Evolutionary conservation across 1,140 invertebrate genomes (phyloP).

Genomic region (Sitodiplosis mosellana): DNA sequence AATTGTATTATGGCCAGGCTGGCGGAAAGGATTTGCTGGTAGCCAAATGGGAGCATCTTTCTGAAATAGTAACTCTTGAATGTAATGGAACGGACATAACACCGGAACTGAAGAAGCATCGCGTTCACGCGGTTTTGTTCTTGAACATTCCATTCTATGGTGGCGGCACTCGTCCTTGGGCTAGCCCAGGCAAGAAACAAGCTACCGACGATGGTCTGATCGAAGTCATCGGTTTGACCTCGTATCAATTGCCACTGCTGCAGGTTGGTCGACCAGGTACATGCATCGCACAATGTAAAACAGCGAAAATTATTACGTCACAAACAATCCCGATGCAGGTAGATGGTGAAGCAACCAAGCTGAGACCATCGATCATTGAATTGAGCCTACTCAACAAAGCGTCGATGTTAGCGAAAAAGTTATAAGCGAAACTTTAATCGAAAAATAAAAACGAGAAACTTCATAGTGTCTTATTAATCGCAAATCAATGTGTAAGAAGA

Average conservation of each 20-base stretch:
- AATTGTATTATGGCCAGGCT: slow-evolving; percentile 95
- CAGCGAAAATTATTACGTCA: slow-evolving; percentile 71
- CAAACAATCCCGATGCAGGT: slow-evolving; percentile 89
- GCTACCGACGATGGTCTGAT: slow-evolving; percentile 84
- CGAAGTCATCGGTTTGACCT: slow-evolving; percentile 93
- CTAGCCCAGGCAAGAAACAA: slow-evolving; percentile 55
- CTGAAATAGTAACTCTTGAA: slow-evolving; percentile 78
- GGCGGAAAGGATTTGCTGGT: slow-evolving; percentile 91
- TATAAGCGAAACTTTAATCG: no score
- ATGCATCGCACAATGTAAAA: slow-evolving; percentile 83
- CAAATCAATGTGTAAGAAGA: no score
- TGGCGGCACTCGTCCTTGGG: slow-evolving; percentile 93
- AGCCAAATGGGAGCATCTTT: slow-evolving; percentile 87
- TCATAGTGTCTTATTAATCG: no score
- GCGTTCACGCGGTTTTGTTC: slow-evolving; percentile 89
- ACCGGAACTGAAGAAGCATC: slow-evolving; percentile 74
- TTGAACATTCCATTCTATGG: slow-evolving; percentile 87
- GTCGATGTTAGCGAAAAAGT: slow-evolving; percentile 70
- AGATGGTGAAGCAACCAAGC: slow-evolving; percentile 87
- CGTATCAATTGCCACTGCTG: slow-evolving; percentile 87
- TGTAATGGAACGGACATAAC: slow-evolving; percentile 93
- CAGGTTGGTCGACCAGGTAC: slow-evolving; percentile 95
- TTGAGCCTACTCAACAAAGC: slow-evolving; percentile 75
- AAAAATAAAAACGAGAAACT: no score
- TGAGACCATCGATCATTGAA: slow-evolving; percentile 78